Conservation (phyloP, 2,888 invertebrate genomes). For the Agrenia bidenticulata region DNA sequence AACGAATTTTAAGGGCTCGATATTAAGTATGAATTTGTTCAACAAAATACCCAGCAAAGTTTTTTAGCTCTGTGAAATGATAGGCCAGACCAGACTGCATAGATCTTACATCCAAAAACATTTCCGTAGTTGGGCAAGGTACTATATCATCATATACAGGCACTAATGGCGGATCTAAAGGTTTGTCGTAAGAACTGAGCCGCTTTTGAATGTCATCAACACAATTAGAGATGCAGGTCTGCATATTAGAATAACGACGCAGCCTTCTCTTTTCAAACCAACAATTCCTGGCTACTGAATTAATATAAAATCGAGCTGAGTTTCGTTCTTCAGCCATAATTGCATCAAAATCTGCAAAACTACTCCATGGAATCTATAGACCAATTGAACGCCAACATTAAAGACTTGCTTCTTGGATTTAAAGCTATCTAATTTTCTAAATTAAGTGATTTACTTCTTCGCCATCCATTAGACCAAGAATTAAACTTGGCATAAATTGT, state of each 20-base stretch:
- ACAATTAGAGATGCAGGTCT: constrained; percentile 29
- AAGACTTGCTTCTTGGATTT: background rate
- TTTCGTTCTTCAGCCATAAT: constrained; percentile 24
- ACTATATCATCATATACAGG: constrained; percentile 58
- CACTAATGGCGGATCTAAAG: constrained; percentile 63
- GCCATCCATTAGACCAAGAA: constrained; percentile 65
- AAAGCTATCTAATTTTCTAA: constrained; percentile 26
- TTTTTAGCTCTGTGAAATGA: constrained; percentile 59
- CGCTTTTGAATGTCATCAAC: constrained; percentile 55
- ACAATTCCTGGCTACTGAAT: constrained; percentile 29
- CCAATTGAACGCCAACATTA: constrained; percentile 31
- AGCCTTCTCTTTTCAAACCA: constrained; percentile 41
- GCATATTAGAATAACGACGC: constrained; percentile 25
- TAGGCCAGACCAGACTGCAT: constrained; percentile 58
- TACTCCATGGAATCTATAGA: constrained; percentile 44
- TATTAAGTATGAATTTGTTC: constrained; percentile 5
- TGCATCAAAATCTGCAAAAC: constrained; percentile 42
- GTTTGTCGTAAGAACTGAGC: constrained; percentile 67
- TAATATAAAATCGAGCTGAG: constrained; percentile 33
- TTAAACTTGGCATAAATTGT: constrained; percentile 68
- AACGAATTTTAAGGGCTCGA: background rate
- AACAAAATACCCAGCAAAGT: constrained; percentile 59
- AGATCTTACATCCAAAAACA: constrained; percentile 57
- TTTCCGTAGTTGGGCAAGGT: constrained; percentile 57
- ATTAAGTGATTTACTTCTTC: constrained; percentile 14